Conservation (phyloP, 2,888 invertebrate genomes). For the Drosophila testacea region DNA sequence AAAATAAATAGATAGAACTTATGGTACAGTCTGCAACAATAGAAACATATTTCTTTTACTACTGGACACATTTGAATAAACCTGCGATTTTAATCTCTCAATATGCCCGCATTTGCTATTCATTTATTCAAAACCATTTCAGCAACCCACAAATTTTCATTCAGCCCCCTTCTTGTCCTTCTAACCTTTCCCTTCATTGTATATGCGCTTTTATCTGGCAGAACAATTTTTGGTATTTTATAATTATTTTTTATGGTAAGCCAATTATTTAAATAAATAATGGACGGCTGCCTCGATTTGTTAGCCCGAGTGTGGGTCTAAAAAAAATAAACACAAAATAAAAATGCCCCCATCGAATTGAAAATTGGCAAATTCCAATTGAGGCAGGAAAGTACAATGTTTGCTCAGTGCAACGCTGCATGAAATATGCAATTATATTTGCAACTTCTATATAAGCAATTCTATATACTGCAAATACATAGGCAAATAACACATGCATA, state of each 20-base stretch:
- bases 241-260: slow-evolving; percentile 66
- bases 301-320: slow-evolving; percentile 14
- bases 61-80: slow-evolving; percentile 25
- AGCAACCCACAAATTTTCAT: background rate
- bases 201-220: slow-evolving; percentile 37
- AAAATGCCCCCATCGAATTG: slow-evolving; percentile 49
- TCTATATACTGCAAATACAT: slow-evolving; percentile 21
- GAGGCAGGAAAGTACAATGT: slow-evolving; percentile 49
- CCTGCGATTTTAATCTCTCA: slow-evolving; percentile 42
- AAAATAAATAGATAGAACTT: background rate
- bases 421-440: slow-evolving; percentile 74
- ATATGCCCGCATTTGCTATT: slow-evolving; percentile 49
- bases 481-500: slow-evolving; percentile 15
- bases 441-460: slow-evolving; percentile 28
- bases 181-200: background rate
- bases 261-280: slow-evolving; percentile 80
- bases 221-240: slow-evolving; percentile 56
- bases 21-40: background rate
- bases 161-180: background rate
- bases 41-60: background rate
- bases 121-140: slow-evolving; percentile 50
- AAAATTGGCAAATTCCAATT: slow-evolving; percentile 71
- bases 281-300: slow-evolving; percentile 41
- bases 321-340: slow-evolving; percentile 15
- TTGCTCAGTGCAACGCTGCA: slow-evolving; percentile 60